Percentiles rank a stretch among this genome's conserved stretches.
Evolutionary conservation across 2,888 invertebrate genomes (phyloP).

Genomic region (Conchocele bisecta): DNA sequence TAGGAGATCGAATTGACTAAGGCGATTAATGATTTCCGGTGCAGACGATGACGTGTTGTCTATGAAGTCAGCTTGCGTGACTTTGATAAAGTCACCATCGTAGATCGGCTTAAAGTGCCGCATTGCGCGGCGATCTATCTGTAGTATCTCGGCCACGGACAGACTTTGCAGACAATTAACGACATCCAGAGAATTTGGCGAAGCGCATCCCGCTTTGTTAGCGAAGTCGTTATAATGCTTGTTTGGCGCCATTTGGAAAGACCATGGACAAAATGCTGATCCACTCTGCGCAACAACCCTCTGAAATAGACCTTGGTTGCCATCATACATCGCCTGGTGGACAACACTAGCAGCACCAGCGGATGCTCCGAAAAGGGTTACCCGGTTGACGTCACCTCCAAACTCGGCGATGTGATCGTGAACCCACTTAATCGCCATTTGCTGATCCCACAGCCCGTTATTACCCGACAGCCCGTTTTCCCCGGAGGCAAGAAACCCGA

Average conservation of each 20-base stretch:
- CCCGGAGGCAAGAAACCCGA: constrained; percentile 28
- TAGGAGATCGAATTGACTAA: neutral
- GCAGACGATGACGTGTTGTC: neutral
- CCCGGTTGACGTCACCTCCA: constrained; percentile 18
- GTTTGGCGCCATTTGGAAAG: neutral
- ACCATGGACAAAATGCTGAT: constrained; percentile 8
- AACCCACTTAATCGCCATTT: constrained; percentile 39
- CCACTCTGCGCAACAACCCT: constrained; percentile 32
- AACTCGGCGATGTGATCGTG: constrained; percentile 35
- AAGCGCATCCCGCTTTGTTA: neutral
- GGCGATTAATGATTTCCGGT: neutral
- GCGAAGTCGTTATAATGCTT: neutral
- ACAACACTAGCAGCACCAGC: constrained; percentile 30
- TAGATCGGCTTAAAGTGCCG: neutral
- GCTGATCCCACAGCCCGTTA: constrained; percentile 39
- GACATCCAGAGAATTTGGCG: neutral
- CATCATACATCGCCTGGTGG: constrained; percentile 31
- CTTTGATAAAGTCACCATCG: constrained; percentile 9
- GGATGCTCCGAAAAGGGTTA: constrained; percentile 31
- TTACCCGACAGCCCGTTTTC: constrained; percentile 15
- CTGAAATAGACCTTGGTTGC: constrained; percentile 27
- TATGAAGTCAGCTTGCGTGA: neutral
- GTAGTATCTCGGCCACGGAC: neutral
- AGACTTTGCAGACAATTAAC: neutral
- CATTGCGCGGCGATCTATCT: neutral